Conservation (phyloP, 1,140 invertebrate genomes). For the Pseudomyrmex concolor region DNA sequence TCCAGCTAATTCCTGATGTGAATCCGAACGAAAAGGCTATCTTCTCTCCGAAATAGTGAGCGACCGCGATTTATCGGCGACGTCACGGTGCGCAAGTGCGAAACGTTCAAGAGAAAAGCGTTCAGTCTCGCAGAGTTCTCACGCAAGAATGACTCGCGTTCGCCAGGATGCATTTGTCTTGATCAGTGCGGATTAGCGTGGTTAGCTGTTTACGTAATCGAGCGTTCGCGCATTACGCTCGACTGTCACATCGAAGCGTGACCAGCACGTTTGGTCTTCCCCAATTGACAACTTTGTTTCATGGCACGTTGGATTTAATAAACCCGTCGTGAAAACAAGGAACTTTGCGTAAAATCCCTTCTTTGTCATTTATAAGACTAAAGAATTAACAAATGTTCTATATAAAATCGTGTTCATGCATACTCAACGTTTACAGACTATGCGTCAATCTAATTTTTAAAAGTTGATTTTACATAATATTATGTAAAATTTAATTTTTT, state of each 20-base stretch:
- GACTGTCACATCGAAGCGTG: constrained; percentile 4
- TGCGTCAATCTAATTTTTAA: too few species aligned
- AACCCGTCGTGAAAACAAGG: constrained; percentile 23
- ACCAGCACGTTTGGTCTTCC: background rate
- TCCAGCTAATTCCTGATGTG: background rate
- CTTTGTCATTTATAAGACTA: too few species aligned
- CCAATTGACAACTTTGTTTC: constrained; percentile 45
- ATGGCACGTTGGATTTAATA: constrained; percentile 41
- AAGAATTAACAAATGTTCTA: too few species aligned
- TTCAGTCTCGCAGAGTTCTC: background rate
- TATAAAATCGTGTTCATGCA: too few species aligned
- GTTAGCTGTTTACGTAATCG: constrained; percentile 34
- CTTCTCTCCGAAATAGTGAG: background rate
- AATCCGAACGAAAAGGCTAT: background rate
- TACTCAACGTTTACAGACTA: too few species aligned
- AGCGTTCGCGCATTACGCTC: constrained; percentile 27
- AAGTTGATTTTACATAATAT: too few species aligned
- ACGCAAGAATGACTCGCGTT: background rate
- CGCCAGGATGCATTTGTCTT: constrained; percentile 20
- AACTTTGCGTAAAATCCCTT: too few species aligned
- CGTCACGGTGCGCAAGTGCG: background rate
- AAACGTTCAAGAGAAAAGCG: background rate
- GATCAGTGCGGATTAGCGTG: background rate
- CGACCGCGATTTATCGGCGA: constrained; percentile 14
- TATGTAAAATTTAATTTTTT: too few species aligned